Evolutionary conservation across 2,888 invertebrate genomes (phyloP).

Genomic region (Euproctis similis): DNA sequence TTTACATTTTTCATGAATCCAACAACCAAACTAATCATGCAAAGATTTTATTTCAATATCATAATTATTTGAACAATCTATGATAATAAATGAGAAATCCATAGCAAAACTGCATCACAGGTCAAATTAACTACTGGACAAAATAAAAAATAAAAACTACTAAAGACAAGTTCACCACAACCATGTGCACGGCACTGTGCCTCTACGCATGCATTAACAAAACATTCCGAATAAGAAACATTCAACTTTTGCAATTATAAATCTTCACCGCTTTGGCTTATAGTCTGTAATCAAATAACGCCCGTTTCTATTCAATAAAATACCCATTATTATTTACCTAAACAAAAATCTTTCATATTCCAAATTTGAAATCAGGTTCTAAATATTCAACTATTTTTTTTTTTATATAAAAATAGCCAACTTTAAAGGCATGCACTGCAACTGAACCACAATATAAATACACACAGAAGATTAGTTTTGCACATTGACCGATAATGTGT

Average conservation of each 20-base stretch:
- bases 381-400: conserved; percentile 11
- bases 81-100: conserved; percentile 65
- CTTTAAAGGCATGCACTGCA: conserved; percentile 49
- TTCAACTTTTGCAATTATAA: too few relatives aligned
- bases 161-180: conserved; percentile 63
- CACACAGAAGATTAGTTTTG: too few relatives aligned
- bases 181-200: conserved; percentile 69
- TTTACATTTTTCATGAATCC: conserved; percentile 34
- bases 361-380: conserved; percentile 15
- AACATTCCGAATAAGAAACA: conserved; percentile 12
- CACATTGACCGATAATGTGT: too few relatives aligned
- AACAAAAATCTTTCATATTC: conserved; percentile 7
- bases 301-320: conserved; percentile 3
- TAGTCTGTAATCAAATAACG: conserved; percentile 15
- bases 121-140: conserved; percentile 39
- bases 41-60: conserved; percentile 30
- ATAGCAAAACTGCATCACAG: conserved; percentile 69
- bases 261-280: too few relatives aligned
- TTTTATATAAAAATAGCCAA: conserved; percentile 10
- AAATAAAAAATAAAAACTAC: conserved; percentile 41
- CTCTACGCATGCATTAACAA: conserved; percentile 66
- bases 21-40: conserved; percentile 53
- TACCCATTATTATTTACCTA: conserved; percentile 18
- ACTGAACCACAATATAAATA: too few relatives aligned
- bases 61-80: conserved; percentile 24